These are phyloP conservation scores for Sabellastarte sp. DNA, from an alignment of 2,888 invertebrate species.

Conservation along the genomic window DNA sequence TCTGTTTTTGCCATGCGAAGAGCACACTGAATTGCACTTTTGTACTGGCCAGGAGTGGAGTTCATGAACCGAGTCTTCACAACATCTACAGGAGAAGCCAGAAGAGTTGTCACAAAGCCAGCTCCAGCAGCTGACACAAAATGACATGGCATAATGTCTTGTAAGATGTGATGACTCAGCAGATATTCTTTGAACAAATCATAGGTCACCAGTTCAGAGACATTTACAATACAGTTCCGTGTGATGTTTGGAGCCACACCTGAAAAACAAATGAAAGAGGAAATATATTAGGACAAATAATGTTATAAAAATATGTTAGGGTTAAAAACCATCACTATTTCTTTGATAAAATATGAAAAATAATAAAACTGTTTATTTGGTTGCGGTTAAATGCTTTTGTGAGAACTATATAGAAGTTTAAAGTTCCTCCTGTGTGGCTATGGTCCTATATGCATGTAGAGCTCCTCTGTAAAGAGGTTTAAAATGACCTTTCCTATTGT, in stretches of 20 bases:
- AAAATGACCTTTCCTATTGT: no score
- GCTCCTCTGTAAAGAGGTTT: no score
- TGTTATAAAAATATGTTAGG: no score
- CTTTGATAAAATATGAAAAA: no score
- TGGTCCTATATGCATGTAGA: no score
- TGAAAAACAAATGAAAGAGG: no score
- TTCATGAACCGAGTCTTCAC: slow-evolving; percentile 71
- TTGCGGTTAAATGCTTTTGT: no score
- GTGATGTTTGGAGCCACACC: slow-evolving; percentile 69
- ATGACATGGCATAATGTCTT: slow-evolving; percentile 67
- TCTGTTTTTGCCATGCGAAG: slow-evolving; percentile 64
- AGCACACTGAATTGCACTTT: slow-evolving; percentile 66
- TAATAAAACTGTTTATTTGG: no score
- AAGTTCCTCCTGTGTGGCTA: no score
- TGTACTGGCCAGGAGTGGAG: slow-evolving; percentile 65
- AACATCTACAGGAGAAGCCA: slow-evolving; percentile 70
- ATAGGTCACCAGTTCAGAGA: slow-evolving; percentile 70
- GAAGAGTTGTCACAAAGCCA: slow-evolving; percentile 67
- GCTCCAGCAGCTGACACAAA: slow-evolving; percentile 61
- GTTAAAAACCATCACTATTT: no score
- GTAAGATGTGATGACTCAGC: slow-evolving; percentile 54
- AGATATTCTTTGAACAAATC: slow-evolving; percentile 68
- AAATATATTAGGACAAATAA: no score
- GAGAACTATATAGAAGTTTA: no score
- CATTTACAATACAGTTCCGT: slow-evolving; percentile 69